phyloP scores from a whole-genome alignment of 2,888 invertebrate genomes.

The Tetragonisca angustula region DNA sequence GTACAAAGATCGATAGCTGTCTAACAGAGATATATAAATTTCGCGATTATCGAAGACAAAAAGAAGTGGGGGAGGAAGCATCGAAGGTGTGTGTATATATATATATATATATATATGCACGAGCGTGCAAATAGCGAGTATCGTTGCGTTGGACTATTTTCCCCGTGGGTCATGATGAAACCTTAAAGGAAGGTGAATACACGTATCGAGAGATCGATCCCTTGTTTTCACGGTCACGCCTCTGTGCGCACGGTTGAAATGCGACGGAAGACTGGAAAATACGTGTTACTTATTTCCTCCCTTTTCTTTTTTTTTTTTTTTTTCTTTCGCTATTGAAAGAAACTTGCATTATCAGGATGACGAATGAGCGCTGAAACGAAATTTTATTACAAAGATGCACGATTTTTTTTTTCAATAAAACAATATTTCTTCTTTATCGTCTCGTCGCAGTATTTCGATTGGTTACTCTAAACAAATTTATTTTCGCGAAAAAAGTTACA shows the following conservation, averaged over 20 bases:
- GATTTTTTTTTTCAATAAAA: not conserved
- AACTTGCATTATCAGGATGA: not conserved
- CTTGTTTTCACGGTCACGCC: conserved; percentile 61
- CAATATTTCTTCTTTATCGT: not conserved
- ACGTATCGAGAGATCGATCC: conserved; percentile 54
- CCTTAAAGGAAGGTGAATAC: conserved; percentile 57
- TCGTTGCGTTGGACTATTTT: conserved; percentile 29
- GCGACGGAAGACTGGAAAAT: conserved; percentile 13
- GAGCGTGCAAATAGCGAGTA: not conserved
- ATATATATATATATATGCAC: not conserved
- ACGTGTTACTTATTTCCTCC: not conserved
- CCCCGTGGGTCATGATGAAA: conserved; percentile 42
- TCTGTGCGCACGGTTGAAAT: conserved; percentile 38
- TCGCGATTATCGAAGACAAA: not conserved
- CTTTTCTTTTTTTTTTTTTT: too few relatives aligned
- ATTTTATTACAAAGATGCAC: not conserved
- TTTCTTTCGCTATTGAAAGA: not conserved
- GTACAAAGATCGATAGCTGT: not conserved
- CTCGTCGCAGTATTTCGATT: not conserved
- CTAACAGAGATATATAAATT: not conserved
- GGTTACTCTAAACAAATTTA: not conserved
- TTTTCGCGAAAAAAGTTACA: not conserved
- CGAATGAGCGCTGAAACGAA: not conserved
- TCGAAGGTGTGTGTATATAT: too few relatives aligned
- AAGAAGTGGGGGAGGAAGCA: too few relatives aligned